Conservation (phyloP, 2,888 invertebrate genomes). For the Caenorhabditis sp. region DNA sequence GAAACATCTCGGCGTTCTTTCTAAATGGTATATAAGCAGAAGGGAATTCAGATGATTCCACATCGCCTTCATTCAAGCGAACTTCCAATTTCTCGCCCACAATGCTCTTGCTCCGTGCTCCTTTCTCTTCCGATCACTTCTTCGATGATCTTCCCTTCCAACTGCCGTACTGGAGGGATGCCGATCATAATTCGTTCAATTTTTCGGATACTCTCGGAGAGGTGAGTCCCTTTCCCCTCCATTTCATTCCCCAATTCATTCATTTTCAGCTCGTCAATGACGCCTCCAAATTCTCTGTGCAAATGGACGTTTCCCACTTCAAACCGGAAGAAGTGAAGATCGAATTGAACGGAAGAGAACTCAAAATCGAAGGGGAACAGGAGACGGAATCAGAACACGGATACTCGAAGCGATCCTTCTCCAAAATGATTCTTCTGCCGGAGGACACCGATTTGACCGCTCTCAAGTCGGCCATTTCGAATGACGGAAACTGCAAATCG, state of each 20-base stretch:
- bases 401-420: constrained; percentile 33
- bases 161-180: constrained; percentile 36
- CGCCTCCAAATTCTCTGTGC: constrained; percentile 21
- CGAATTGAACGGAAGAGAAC: constrained; percentile 29
- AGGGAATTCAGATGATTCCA: background rate
- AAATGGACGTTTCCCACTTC: constrained; percentile 36
- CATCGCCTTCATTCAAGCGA: constrained; percentile 11
- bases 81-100: background rate
- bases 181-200: constrained; percentile 31
- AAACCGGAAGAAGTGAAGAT: constrained; percentile 42
- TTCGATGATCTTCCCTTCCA: constrained; percentile 26
- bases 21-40: constrained; percentile 13
- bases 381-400: constrained; percentile 28
- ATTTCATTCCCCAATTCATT: background rate
- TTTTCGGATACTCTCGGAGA: constrained; percentile 32
- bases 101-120: constrained; percentile 28
- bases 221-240: constrained; percentile 1
- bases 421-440: constrained; percentile 21
- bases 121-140: constrained; percentile 23
- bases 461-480: constrained; percentile 19
- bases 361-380: constrained; percentile 32
- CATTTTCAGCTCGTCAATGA: constrained; percentile 29
- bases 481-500: constrained; percentile 37
- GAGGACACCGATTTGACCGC: constrained; percentile 26
- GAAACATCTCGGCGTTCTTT: constrained; percentile 19